A percentile compares a stretch with the other conserved stretches of the same genome.
Evolutionary conservation across 2,888 invertebrate species (phyloP).

Genomic region (Osedax frankpressi): DNA sequence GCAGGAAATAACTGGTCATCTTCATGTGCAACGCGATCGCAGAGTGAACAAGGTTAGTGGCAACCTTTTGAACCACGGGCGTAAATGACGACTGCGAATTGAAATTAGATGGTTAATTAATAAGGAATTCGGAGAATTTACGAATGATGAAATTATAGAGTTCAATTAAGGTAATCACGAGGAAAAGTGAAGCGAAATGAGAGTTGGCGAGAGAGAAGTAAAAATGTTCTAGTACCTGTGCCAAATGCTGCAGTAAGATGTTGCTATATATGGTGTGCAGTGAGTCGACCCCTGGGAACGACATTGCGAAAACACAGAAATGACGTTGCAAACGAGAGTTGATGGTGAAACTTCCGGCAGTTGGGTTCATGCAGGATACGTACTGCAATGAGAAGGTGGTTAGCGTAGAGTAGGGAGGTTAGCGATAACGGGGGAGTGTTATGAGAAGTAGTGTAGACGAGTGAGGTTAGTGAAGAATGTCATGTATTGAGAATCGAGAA

Average conservation of each 20-base stretch:
- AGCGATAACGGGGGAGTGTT: not conserved
- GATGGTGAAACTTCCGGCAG: slow-evolving; percentile 89
- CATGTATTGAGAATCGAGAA: not conserved
- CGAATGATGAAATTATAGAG: too few species aligned
- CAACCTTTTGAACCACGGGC: slow-evolving; percentile 57
- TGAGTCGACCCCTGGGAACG: slow-evolving; percentile 71
- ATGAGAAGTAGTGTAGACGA: not conserved
- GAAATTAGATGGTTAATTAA: too few species aligned
- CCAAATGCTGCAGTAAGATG: slow-evolving; percentile 54
- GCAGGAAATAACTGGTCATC: slow-evolving; percentile 72
- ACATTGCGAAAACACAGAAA: slow-evolving; percentile 50
- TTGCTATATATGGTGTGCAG: slow-evolving; percentile 74
- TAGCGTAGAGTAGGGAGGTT: not conserved
- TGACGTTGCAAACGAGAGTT: slow-evolving; percentile 72
- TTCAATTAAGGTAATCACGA: too few species aligned
- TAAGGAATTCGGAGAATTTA: too few species aligned
- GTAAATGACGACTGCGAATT: slow-evolving; percentile 33
- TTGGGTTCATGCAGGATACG: slow-evolving; percentile 93
- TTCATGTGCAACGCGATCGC: slow-evolving; percentile 74
- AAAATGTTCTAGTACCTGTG: too few species aligned
- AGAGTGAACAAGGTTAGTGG: slow-evolving; percentile 64
- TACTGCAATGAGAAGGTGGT: slow-evolving; percentile 52
- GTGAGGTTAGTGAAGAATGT: not conserved
- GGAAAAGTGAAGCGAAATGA: too few species aligned
- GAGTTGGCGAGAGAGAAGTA: too few species aligned